phyloP scores from a whole-genome alignment of 2,797 vertebrate genomes.

The Acrossocheilus fasciatus region DNA sequence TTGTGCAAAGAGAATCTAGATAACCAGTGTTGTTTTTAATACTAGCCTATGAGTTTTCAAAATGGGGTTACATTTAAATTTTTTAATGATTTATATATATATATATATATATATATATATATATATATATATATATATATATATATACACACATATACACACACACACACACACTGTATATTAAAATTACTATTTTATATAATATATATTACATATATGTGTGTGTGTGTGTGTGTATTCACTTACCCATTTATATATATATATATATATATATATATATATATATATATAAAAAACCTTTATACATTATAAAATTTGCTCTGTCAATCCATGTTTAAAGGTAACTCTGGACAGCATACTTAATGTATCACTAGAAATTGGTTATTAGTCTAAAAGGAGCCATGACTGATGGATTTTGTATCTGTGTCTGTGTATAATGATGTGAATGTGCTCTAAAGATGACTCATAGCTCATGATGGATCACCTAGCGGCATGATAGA shows the following conservation, averaged over 20 bases:
- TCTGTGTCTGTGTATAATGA: background rate
- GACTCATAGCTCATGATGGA: slow-evolving; percentile 41
- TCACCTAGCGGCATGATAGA: slow-evolving; percentile 94
- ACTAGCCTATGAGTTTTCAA: background rate
- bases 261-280: too few species aligned
- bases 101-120: too few species aligned
- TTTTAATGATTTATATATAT: too few species aligned
- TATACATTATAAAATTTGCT: too few species aligned
- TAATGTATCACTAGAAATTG: background rate
- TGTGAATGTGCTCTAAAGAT: background rate
- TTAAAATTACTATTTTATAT: too few species aligned
- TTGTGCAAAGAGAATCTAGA: background rate
- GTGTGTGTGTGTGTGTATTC: too few species aligned
- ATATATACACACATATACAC: too few species aligned
- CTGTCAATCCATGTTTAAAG: background rate
- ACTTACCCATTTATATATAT: too few species aligned
- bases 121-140: too few species aligned
- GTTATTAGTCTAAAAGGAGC: background rate
- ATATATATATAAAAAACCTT: too few species aligned
- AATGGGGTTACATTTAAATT: background rate
- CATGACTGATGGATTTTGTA: background rate
- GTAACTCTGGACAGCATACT: background rate
- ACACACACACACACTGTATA: too few species aligned
- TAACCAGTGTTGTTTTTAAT: slow-evolving; percentile 7
- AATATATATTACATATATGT: too few species aligned